A percentile compares a stretch with the other conserved stretches of the same genome.
These are phyloP conservation scores for Hylomyscus alleni DNA, from an alignment of 2,797 vertebrate genomes.

Conservation along the genomic window DNA sequence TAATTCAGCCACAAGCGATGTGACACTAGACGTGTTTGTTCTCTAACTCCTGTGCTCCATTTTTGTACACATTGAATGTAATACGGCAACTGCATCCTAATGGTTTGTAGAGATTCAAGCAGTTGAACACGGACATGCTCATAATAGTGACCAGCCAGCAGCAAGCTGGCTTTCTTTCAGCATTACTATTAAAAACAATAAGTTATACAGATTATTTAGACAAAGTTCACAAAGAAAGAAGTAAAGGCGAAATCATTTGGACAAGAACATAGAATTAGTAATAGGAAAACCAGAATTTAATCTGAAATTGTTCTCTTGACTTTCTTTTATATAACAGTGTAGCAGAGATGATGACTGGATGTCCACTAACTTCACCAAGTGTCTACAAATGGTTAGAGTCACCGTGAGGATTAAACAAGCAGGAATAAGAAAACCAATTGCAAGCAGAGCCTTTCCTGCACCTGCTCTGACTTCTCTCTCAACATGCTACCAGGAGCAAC, in stretches of 20 bases:
- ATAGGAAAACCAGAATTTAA: not conserved
- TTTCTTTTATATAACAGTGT: not conserved
- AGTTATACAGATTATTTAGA: constrained; percentile 13
- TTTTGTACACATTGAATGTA: not conserved
- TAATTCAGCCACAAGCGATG: not conserved
- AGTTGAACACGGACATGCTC: not conserved
- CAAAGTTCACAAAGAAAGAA: not conserved
- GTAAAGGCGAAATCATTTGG: not conserved
- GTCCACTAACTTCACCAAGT: constrained; percentile 16
- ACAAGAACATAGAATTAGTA: not conserved
- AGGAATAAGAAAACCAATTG: not conserved
- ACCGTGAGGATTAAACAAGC: constrained; percentile 16
- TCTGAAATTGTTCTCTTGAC: not conserved
- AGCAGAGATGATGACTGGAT: not conserved
- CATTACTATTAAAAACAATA: constrained; percentile 21
- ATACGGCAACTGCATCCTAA: not conserved
- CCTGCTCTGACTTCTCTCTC: not conserved
- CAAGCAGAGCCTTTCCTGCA: not conserved
- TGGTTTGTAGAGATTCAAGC: constrained; percentile 15
- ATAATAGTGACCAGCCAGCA: not conserved
- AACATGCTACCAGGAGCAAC: accelerated
- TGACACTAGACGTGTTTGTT: not conserved
- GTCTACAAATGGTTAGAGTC: not conserved
- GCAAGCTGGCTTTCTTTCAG: constrained; percentile 4
- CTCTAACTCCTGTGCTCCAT: not conserved